Percentiles rank a stretch among this genome's conserved stretches.
These are phyloP conservation scores for Motacilla alba DNA, from an alignment of 2,113 vertebrate species.

Conservation along the genomic window DNA sequence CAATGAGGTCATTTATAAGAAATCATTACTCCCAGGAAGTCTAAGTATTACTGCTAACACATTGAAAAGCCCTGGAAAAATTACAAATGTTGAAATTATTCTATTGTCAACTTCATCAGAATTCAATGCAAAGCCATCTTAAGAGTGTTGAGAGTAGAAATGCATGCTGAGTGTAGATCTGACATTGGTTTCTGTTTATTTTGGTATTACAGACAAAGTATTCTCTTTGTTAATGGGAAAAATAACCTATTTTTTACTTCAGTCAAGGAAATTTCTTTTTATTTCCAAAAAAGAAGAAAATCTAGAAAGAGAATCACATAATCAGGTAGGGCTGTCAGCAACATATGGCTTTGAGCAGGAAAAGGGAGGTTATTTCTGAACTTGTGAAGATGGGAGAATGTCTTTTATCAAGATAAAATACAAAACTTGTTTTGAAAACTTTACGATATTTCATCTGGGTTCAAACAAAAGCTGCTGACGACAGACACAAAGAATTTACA, in stretches of 20 bases:
- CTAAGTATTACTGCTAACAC: background rate
- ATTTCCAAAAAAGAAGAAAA: background rate
- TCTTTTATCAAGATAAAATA: constrained; percentile 55
- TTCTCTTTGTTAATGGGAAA: constrained; percentile 54
- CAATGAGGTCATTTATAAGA: background rate
- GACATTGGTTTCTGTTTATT: constrained; percentile 18
- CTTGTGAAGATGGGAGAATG: background rate
- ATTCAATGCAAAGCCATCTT: background rate
- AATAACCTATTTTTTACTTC: constrained; percentile 57
- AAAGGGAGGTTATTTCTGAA: constrained; percentile 44
- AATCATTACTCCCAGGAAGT: background rate
- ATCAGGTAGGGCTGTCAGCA: constrained; percentile 35
- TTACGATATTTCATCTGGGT: constrained; percentile 43
- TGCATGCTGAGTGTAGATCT: background rate
- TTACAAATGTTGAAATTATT: constrained; percentile 34
- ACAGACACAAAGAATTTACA: constrained; percentile 34
- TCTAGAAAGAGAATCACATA: constrained; percentile 28
- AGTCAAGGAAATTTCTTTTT: constrained; percentile 38
- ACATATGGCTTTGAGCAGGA: constrained; percentile 31
- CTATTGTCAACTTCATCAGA: background rate
- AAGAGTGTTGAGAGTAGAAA: background rate
- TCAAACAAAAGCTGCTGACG: constrained; percentile 50
- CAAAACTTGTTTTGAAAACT: constrained; percentile 58
- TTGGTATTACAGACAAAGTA: constrained; percentile 35
- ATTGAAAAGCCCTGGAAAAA: background rate